Conservation (phyloP, 2,888 invertebrate genomes). For the Chydorus sphaericus region DNA sequence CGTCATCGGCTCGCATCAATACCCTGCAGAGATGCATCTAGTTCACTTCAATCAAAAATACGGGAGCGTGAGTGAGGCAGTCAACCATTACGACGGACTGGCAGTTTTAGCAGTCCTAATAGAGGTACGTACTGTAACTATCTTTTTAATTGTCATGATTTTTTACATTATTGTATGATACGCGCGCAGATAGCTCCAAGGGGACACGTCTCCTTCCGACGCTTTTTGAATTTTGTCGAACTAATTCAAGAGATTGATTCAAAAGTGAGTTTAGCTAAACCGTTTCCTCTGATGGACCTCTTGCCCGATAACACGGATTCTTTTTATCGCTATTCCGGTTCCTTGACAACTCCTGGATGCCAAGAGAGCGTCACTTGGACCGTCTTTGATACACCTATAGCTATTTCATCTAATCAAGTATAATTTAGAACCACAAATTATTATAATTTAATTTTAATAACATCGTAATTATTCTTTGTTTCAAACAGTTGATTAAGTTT, state of each 20-base stretch:
- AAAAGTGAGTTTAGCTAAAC: slow-evolving; percentile 18
- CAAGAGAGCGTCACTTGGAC: slow-evolving; percentile 59
- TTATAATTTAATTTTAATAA: too few species aligned
- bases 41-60: slow-evolving; percentile 52
- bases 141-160: too few species aligned
- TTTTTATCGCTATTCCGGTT: slow-evolving; percentile 53
- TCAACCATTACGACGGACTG: slow-evolving; percentile 38
- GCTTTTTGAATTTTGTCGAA: too few species aligned
- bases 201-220: too few species aligned
- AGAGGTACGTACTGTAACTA: too few species aligned
- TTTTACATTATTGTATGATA: too few species aligned
- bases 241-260: slow-evolving; percentile 22
- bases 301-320: slow-evolving; percentile 37
- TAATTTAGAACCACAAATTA: too few species aligned
- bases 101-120: slow-evolving; percentile 44
- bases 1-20: too few species aligned
- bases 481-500: too few species aligned
- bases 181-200: too few species aligned
- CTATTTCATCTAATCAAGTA: slow-evolving; percentile 38
- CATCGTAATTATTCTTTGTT: too few species aligned
- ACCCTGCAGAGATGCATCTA: slow-evolving; percentile 59
- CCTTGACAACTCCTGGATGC: slow-evolving; percentile 58
- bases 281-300: slow-evolving; percentile 31
- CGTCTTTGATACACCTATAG: slow-evolving; percentile 39
- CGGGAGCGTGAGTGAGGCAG: slow-evolving; percentile 35